phyloP scores from a whole-genome alignment of 2,888 invertebrate species.

The Adineta ricciae region DNA sequence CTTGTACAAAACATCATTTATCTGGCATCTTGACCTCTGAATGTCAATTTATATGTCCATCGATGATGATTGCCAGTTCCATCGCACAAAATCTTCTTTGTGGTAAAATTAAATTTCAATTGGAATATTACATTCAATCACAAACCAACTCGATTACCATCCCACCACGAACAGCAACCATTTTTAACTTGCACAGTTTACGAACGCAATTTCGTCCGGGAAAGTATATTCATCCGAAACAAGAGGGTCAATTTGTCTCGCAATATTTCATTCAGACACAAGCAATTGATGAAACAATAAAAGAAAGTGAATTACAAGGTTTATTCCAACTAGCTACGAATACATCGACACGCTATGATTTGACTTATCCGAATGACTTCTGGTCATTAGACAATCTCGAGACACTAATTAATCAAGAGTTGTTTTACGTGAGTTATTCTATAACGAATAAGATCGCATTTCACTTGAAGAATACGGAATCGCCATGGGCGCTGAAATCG shows the following conservation, averaged over 20 bases:
- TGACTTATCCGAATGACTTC: neutral
- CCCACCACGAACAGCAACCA: neutral
- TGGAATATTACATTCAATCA: neutral
- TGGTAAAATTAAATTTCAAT: neutral
- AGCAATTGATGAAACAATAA: neutral
- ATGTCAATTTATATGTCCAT: neutral
- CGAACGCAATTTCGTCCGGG: neutral
- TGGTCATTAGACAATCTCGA: neutral
- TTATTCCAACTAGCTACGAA: neutral
- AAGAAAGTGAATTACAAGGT: neutral
- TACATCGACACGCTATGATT: neutral
- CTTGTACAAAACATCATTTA: neutral
- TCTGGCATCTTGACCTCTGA: neutral
- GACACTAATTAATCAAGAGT: neutral
- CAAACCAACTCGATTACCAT: too few species aligned
- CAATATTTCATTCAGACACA: neutral
- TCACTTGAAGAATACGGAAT: neutral
- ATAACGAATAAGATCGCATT: neutral
- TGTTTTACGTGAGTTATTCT: neutral
- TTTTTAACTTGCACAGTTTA: neutral
- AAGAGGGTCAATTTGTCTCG: neutral
- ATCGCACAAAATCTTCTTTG: neutral
- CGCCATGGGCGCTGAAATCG: neutral
- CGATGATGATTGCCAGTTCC: neutral
- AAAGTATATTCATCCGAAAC: neutral